phyloP scores from a whole-genome alignment of 2,113 vertebrate species.

The Setophaga kirtlandii region DNA sequence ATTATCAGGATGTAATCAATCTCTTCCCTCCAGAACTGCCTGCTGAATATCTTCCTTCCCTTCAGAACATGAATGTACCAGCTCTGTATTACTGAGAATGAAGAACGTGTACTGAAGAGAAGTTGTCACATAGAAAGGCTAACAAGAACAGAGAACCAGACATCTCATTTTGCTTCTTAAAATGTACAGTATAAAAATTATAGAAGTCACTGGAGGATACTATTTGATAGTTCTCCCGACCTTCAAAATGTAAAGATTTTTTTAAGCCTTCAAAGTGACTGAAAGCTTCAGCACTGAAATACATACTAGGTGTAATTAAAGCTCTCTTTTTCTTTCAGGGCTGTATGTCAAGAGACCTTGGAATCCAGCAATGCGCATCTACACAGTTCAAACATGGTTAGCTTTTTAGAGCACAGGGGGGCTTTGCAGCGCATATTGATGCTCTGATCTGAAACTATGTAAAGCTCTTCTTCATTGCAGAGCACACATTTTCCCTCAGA shows the following conservation, averaged over 20 bases:
- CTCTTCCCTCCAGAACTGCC: background rate
- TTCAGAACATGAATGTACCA: background rate
- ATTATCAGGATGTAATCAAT: background rate
- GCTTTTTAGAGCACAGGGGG: background rate
- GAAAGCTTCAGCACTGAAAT: background rate
- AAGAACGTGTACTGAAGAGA: background rate
- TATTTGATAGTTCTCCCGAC: background rate
- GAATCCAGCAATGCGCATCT: background rate
- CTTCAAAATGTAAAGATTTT: background rate
- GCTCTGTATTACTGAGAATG: background rate
- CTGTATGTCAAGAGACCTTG: background rate
- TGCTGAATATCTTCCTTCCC: background rate
- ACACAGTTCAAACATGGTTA: background rate
- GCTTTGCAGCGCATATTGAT: background rate
- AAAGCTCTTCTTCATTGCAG: background rate
- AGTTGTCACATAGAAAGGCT: background rate
- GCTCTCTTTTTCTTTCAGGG: background rate
- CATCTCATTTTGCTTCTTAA: background rate
- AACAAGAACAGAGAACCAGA: background rate
- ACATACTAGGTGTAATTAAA: background rate
- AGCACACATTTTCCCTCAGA: background rate
- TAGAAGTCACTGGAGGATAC: background rate
- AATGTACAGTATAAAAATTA: background rate
- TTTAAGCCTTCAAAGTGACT: background rate
- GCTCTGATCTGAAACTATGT: background rate